Conservation (phyloP, 2,797 vertebrate genomes). For the Miopithecus talapoin region DNA sequence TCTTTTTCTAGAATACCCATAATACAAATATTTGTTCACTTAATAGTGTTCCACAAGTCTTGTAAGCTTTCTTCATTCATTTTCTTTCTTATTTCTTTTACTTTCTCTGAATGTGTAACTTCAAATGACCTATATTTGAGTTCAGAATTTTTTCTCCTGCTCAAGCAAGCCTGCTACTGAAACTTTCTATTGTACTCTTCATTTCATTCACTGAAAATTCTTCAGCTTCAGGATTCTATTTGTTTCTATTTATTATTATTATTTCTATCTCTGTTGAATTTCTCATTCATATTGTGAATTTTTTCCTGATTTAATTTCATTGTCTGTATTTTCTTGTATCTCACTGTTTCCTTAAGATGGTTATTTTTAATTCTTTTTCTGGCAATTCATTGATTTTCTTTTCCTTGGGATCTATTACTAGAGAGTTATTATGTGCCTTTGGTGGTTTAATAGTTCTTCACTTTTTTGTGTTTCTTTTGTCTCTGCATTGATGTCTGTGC, state of each 20-base stretch:
- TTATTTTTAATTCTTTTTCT: not conserved
- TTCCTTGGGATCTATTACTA: not conserved
- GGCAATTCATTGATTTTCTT: not conserved
- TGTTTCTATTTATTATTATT: not conserved
- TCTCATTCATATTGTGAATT: not conserved
- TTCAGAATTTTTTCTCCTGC: not conserved
- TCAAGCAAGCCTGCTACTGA: not conserved
- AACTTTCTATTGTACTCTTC: not conserved
- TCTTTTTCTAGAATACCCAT: not conserved
- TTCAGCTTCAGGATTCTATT: not conserved
- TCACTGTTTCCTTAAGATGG: not conserved
- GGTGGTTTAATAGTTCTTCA: not conserved
- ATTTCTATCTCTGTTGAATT: not conserved
- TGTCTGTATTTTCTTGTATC: not conserved
- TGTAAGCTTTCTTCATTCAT: not conserved
- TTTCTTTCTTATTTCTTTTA: not conserved
- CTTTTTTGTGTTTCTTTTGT: not conserved
- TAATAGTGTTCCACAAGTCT: not conserved
- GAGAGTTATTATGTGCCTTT: not conserved
- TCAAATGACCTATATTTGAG: not conserved
- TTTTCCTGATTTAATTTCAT: not conserved
- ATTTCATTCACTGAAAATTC: not conserved
- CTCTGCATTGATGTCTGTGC: not conserved
- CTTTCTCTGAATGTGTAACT: not conserved
- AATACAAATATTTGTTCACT: not conserved